Base-by-base conservation (phyloP, 2,888 invertebrate genomes). In the Brachylomia viminalis region DNA sequence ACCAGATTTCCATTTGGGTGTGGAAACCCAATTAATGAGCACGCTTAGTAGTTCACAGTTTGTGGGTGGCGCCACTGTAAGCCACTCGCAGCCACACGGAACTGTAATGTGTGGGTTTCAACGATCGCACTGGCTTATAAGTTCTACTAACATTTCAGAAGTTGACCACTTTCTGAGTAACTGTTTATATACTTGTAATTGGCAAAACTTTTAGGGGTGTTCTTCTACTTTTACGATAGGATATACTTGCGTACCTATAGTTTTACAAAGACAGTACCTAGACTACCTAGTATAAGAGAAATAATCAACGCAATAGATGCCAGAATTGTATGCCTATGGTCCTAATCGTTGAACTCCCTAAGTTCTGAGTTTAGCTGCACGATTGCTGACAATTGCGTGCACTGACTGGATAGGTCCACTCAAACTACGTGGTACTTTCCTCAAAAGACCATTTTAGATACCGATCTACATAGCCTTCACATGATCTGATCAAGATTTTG, bases 11-110 rank as follows among this genome's bases (percentile, higher is more conserved):
- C 82, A 84, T 84, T 84, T 68, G 85, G 70, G 77, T 84, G 67
- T 80, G 73, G 77, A 73, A 83, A 81, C 70, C 85, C 77, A 77
- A 84, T 84, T 83, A 83, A 83, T 83, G 82, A 83, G 67, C 38
- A 59, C 56, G 72, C 82, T 83, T 81, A 81, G 82, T 81, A 84
- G 77, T 81, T 84, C 52, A 58, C 72, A 71, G 83, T 84, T 73
- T 81, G 83, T 73, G 82, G 77, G 85, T 54, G 47, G 67, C 45
- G 47, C 56, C 54, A 72, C 65, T 76, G 65, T 38, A 69, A 65
- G 56, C 82, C 52, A 66, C 78, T 62, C 27, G 13, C 64, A 73
- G 59, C 77, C 77, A 71, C 67, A 77, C 45, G 49, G 73, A 81
- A 73, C 77, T 77, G 69, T 64, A 83, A 82, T 77, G 73, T 71